A percentile compares a stretch with the other conserved stretches of the same genome.
These are phyloP conservation scores for Hetaerina titia DNA, from an alignment of 2,888 invertebrate genomes.

Conservation along the genomic window DNA sequence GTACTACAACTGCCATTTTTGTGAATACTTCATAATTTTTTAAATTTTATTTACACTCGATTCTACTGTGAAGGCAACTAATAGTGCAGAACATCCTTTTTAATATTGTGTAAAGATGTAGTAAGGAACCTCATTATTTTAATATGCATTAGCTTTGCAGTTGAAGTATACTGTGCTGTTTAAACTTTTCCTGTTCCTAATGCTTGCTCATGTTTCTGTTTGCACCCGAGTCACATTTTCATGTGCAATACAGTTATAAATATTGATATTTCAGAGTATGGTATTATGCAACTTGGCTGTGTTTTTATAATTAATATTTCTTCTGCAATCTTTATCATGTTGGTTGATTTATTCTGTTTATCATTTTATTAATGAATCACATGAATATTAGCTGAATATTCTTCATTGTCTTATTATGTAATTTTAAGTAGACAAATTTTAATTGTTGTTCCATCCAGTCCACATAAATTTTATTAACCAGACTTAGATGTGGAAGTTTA, in stretches of 20 bases:
- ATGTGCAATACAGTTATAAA: constrained; percentile 59
- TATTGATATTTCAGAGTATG: constrained; percentile 45
- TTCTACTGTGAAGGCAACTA: constrained; percentile 22
- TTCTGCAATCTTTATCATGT: constrained; percentile 46
- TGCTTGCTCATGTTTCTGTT: constrained; percentile 61
- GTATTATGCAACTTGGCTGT: constrained; percentile 60
- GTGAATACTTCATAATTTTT: constrained; percentile 51
- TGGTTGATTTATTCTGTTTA: constrained; percentile 64
- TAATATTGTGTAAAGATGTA: not conserved
- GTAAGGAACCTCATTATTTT: constrained; percentile 42
- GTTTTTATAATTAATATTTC: constrained; percentile 67
- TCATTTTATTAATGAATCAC: constrained; percentile 48
- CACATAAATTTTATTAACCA: not conserved
- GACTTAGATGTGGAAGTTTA: not conserved
- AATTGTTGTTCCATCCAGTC: not conserved
- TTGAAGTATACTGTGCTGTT: constrained; percentile 3
- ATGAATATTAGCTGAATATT: not conserved
- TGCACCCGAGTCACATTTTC: constrained; percentile 59
- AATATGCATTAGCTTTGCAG: constrained; percentile 59
- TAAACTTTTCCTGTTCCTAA: constrained; percentile 52
- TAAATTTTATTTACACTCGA: constrained; percentile 38
- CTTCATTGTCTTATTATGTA: not conserved
- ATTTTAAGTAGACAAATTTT: not conserved
- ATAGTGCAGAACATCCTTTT: constrained; percentile 9
- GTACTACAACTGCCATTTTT: constrained; percentile 55